Conservation (phyloP, 2,888 invertebrate species). For the Deilephila porcellus region DNA sequence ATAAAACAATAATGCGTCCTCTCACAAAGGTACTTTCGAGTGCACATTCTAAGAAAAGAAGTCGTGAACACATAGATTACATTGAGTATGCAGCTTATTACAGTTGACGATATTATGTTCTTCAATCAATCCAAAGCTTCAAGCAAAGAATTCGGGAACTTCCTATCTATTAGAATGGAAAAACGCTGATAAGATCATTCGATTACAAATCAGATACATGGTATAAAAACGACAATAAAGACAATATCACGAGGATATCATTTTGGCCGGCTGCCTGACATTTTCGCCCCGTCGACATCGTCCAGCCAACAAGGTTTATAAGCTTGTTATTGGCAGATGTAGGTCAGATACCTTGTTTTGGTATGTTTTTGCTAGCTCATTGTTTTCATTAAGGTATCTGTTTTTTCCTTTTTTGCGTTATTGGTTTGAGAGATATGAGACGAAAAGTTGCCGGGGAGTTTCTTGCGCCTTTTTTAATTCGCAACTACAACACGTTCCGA, state of each 20-base stretch:
- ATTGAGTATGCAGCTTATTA: too few species aligned
- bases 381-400: background rate
- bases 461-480: background rate
- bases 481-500: too few species aligned
- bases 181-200: too few species aligned
- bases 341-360: slow-evolving; percentile 9
- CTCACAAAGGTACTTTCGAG: too few species aligned
- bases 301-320: slow-evolving; percentile 2
- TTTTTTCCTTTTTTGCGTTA: background rate
- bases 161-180: too few species aligned
- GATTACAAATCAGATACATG: background rate
- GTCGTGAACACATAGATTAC: too few species aligned
- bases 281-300: slow-evolving; percentile 1
- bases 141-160: too few species aligned
- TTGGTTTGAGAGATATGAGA: background rate
- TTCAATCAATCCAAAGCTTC: too few species aligned
- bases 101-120: too few species aligned
- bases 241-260: background rate
- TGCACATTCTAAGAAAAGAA: too few species aligned
- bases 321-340: slow-evolving; percentile 2
- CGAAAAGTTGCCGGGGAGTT: background rate
- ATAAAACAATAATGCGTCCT: too few species aligned
- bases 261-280: slow-evolving; percentile 21
- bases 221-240: background rate
- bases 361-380: background rate